Evolutionary conservation across 1,140 invertebrate genomes (phyloP).

Genomic region (Rhynchophorus ferrugineus): DNA sequence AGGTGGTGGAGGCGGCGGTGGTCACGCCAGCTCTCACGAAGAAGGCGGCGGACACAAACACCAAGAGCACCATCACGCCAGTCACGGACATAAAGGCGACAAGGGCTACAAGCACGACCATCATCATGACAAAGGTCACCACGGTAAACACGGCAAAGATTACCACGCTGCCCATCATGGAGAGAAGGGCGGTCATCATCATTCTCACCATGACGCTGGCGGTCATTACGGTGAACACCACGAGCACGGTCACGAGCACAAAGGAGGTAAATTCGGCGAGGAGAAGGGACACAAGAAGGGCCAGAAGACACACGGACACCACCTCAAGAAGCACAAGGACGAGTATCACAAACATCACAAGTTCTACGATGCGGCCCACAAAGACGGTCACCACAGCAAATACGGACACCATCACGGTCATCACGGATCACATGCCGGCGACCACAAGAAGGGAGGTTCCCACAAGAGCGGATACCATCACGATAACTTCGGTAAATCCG

Average conservation of each 20-base stretch:
- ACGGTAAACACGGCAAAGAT: conserved; percentile 64
- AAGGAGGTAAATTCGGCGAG: conserved; percentile 62
- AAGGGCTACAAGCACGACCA: conserved; percentile 61
- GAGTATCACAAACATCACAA: conserved; percentile 74
- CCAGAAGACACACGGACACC: conserved; percentile 62
- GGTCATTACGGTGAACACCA: conserved; percentile 62
- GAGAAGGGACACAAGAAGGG: conserved; percentile 63
- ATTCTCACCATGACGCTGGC: conserved; percentile 67
- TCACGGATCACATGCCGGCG: conserved; percentile 58
- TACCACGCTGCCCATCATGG: conserved; percentile 62
- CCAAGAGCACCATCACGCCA: conserved; percentile 53
- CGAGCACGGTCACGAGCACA: conserved; percentile 64
- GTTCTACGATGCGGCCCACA: conserved; percentile 69
- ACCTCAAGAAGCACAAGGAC: conserved; percentile 74
- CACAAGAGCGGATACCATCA: conserved; percentile 60
- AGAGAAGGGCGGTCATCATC: conserved; percentile 66
- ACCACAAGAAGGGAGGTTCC: conserved; percentile 61
- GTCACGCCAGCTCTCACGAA: conserved; percentile 47
- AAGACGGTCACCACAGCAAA: conserved; percentile 67
- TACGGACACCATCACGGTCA: conserved; percentile 62
- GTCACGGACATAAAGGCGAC: conserved; percentile 57
- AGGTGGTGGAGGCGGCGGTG: conserved; percentile 26
- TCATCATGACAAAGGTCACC: conserved; percentile 59
- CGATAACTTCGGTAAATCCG: conserved; percentile 59
- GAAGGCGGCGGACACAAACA: conserved; percentile 57